A percentile compares a stretch with the other conserved stretches of the same genome.
These are phyloP conservation scores for Grammomys dolichurus DNA, from an alignment of 2,113 vertebrate species.

Conservation along the genomic window DNA sequence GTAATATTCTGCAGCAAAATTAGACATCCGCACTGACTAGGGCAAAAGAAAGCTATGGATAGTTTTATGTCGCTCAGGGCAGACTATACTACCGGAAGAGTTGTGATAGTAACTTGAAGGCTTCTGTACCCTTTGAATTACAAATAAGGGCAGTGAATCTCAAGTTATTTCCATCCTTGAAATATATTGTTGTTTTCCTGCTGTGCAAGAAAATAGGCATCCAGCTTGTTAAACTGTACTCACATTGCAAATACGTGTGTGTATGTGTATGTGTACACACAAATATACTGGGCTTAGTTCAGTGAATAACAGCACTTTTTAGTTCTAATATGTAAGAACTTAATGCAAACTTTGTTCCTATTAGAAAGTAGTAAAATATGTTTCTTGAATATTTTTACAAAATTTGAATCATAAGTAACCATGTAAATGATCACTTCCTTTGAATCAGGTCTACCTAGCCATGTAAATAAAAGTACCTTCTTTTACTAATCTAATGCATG, in stretches of 20 bases:
- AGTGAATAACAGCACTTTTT: constrained; percentile 31
- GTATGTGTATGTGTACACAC: too few species aligned
- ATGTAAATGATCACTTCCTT: constrained; percentile 58
- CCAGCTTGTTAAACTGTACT: constrained; percentile 11
- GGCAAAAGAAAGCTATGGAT: constrained; percentile 38
- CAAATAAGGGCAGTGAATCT: constrained; percentile 37
- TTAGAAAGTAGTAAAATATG: constrained; percentile 14
- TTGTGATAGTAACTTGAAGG: constrained; percentile 1
- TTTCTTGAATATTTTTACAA: constrained; percentile 45
- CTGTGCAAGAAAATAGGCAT: constrained; percentile 12
- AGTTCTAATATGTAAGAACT: constrained; percentile 24
- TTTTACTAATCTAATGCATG: neutral
- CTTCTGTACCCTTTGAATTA: constrained; percentile 44
- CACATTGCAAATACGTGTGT: constrained; percentile 18
- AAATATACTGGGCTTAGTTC: neutral
- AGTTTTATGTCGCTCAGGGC: constrained; percentile 5
- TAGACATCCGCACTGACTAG: neutral
- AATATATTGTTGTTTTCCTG: constrained; percentile 19
- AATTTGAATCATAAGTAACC: constrained; percentile 23
- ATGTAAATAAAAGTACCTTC: neutral
- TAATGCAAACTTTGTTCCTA: constrained; percentile 27
- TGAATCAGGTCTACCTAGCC: neutral
- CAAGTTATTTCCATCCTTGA: constrained; percentile 56
- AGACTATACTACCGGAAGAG: constrained; percentile 30
- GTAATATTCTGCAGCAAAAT: neutral